phyloP scores from a whole-genome alignment of 2,888 invertebrate species.

The Caenorhabditis parvicauda region DNA sequence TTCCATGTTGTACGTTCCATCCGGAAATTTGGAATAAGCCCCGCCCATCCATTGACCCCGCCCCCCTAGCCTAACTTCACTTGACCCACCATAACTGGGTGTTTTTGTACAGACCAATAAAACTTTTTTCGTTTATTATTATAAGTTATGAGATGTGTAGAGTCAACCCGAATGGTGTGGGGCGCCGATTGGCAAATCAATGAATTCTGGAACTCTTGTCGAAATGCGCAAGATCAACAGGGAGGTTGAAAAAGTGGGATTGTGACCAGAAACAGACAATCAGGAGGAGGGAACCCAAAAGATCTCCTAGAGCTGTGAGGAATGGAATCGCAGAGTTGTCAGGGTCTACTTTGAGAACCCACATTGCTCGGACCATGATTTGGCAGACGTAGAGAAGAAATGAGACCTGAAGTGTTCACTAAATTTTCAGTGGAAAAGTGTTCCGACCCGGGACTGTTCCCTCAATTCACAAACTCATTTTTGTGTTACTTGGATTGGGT shows the following conservation, averaged over 20 bases:
- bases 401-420: conserved; percentile 34
- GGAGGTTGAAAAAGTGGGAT: conserved; percentile 18
- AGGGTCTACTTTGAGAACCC: conserved; percentile 50
- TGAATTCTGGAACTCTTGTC: not conserved
- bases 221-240: conserved; percentile 6
- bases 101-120: too few species aligned
- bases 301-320: conserved; percentile 54
- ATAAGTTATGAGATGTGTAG: too few species aligned
- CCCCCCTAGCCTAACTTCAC: too few species aligned
- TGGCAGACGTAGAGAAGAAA: conserved; percentile 55
- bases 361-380: conserved; percentile 47
- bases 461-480: conserved; percentile 17
- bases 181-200: too few species aligned
- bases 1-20: conserved; percentile 57
- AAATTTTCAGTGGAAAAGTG: not conserved
- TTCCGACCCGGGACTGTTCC: not conserved
- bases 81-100: too few species aligned
- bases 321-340: conserved; percentile 58
- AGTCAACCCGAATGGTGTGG: too few species aligned
- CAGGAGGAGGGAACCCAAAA: conserved; percentile 30
- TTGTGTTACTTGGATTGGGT: too few species aligned
- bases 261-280: conserved; percentile 27
- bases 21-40: too few species aligned
- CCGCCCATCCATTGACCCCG: too few species aligned
- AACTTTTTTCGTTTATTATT: too few species aligned